A percentile compares a stretch with the other conserved stretches of the same genome.
Evolutionary conservation across 2,113 vertebrate species (phyloP).

Genomic region (Todiramphus chloris): DNA sequence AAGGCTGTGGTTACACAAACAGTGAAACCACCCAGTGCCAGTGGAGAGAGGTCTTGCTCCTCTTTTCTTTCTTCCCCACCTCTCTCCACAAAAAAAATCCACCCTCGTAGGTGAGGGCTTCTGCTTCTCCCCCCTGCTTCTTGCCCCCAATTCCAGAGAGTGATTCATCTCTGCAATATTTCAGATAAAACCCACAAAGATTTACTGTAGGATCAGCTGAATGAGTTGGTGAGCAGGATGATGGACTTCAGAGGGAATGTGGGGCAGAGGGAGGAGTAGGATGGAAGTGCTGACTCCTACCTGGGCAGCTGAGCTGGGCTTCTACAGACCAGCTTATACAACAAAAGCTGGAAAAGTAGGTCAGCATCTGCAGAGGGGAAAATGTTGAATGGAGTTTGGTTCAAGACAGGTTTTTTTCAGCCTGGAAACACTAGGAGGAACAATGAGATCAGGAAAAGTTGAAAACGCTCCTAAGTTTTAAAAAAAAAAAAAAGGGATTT

Average conservation of each 20-base stretch:
- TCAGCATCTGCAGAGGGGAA: not conserved
- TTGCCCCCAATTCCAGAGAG: not conserved
- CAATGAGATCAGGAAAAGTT: not conserved
- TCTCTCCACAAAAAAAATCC: not conserved
- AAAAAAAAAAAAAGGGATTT: not conserved
- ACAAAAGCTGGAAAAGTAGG: not conserved
- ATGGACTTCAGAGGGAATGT: not conserved
- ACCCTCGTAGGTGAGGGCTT: not conserved
- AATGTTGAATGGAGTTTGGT: not conserved
- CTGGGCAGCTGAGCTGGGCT: not conserved
- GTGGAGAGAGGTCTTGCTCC: not conserved
- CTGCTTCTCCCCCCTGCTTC: not conserved
- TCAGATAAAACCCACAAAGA: not conserved
- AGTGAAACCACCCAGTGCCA: not conserved
- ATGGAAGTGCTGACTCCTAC: rapidly evolving
- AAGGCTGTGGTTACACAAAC: not conserved
- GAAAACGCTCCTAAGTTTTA: not conserved
- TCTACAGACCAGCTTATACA: not conserved
- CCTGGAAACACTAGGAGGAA: not conserved
- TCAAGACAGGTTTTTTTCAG: not conserved
- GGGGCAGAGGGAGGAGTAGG: not conserved
- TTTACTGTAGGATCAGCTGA: not conserved
- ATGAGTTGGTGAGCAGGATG: not conserved
- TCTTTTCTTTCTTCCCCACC: not conserved
- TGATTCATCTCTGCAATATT: not conserved